phyloP scores from a whole-genome alignment of 1,140 invertebrate species.

The Magallana gigas region DNA sequence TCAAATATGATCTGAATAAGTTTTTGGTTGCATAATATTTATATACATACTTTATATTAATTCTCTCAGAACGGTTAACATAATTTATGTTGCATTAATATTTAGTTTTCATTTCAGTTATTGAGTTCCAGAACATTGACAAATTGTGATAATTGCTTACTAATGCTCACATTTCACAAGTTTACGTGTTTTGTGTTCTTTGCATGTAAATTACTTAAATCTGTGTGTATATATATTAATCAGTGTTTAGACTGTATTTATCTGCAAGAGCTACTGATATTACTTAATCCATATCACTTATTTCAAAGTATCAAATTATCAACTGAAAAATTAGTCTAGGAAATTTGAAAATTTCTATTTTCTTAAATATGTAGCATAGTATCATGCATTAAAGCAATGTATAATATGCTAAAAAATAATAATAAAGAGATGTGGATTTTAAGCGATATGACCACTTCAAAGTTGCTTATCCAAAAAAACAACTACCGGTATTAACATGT shows the following conservation, averaged over 20 bases:
- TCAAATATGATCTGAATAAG: not conserved
- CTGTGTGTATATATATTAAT: not conserved
- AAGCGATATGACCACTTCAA: too few relatives aligned
- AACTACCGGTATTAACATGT: too few relatives aligned
- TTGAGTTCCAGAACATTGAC: constrained; percentile 33
- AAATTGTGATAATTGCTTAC: constrained; percentile 19
- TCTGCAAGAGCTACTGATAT: too few relatives aligned
- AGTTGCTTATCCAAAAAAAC: too few relatives aligned
- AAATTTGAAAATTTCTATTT: too few relatives aligned
- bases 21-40: not conserved
- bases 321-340: too few relatives aligned
- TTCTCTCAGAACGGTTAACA: constrained; percentile 10
- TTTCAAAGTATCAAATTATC: too few relatives aligned
- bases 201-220: not conserved
- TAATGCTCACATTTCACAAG: constrained; percentile 11
- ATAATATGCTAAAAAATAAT: too few relatives aligned
- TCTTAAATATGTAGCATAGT: too few relatives aligned
- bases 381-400: too few relatives aligned
- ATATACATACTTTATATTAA: not conserved
- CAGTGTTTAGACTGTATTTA: not conserved
- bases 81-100: constrained; percentile 36
- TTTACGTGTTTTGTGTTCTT: not conserved
- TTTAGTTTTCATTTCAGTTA: constrained; percentile 34
- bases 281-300: too few relatives aligned
- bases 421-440: too few relatives aligned